These are phyloP conservation scores for Psix sp. DNA, from an alignment of 1,140 invertebrate genomes.

Conservation along the genomic window DNA sequence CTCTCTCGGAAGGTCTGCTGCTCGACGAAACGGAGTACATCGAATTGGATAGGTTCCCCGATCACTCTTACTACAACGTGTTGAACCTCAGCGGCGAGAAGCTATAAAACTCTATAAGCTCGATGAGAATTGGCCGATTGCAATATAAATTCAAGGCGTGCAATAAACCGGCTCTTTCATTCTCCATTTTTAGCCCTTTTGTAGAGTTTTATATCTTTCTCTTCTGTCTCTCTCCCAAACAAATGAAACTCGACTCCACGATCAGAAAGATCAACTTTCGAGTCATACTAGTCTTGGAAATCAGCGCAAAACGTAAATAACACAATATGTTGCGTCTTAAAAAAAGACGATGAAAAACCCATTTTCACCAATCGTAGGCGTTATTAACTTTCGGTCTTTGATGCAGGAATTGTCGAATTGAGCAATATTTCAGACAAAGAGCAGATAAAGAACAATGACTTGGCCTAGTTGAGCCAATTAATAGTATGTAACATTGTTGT, in stretches of 20 bases:
- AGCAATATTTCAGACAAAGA: neutral
- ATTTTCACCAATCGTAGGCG: neutral
- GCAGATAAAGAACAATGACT: constrained; percentile 7
- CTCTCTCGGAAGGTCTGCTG: constrained; percentile 87
- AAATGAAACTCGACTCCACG: constrained; percentile 19
- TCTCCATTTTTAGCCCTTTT: constrained; percentile 1
- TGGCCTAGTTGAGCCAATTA: constrained; percentile 3
- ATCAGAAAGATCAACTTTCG: constrained; percentile 14
- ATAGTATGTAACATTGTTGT: neutral
- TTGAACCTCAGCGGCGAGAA: constrained; percentile 90
- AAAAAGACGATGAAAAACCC: too few species aligned
- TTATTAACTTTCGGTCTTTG: neutral
- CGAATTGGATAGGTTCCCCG: constrained; percentile 93
- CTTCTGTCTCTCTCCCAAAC: neutral
- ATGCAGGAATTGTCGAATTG: neutral
- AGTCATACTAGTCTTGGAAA: constrained; percentile 39
- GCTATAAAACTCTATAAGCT: constrained; percentile 76
- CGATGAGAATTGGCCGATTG: constrained; percentile 30
- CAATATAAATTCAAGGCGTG: too few species aligned
- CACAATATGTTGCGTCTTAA: too few species aligned
- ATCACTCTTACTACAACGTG: constrained; percentile 96
- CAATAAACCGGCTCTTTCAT: constrained; percentile 18
- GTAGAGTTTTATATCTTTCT: neutral
- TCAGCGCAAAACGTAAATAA: constrained; percentile 1
- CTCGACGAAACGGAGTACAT: constrained; percentile 95